Evolutionary conservation across 2,888 invertebrate genomes (phyloP).

Genomic region (Cheilosia urbana): DNA sequence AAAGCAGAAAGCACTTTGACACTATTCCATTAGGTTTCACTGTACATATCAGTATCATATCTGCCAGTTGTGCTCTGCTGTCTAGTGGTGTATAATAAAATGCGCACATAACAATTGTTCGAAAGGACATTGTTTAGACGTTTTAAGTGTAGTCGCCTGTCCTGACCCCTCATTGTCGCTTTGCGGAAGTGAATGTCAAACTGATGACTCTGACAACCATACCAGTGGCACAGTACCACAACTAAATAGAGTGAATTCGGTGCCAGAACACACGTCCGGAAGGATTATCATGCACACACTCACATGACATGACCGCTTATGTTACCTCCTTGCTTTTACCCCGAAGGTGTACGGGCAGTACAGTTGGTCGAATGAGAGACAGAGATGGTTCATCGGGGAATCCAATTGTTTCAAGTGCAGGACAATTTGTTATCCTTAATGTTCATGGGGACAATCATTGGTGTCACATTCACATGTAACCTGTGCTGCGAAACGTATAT

Average conservation of each 20-base stretch:
- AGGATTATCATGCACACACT: constrained; percentile 22
- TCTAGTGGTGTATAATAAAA: constrained; percentile 24
- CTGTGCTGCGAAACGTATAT: constrained; percentile 43
- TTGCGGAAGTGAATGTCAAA: constrained; percentile 43
- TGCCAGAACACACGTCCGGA: constrained; percentile 26
- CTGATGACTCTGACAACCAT: constrained; percentile 19
- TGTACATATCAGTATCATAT: constrained; percentile 4
- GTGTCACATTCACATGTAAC: constrained; percentile 53
- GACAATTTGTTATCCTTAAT: constrained; percentile 60
- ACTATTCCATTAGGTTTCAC: constrained; percentile 32
- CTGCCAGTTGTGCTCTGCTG: neutral
- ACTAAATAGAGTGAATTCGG: constrained; percentile 15
- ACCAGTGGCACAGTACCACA: constrained; percentile 16
- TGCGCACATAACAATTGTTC: constrained; percentile 41
- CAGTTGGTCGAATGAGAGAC: neutral
- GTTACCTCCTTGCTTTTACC: constrained; percentile 7
- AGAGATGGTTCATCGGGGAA: constrained; percentile 39
- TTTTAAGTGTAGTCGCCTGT: constrained; percentile 15
- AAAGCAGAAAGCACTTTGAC: constrained; percentile 43
- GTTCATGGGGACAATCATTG: constrained; percentile 63
- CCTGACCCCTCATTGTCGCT: constrained; percentile 2
- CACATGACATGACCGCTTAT: constrained; percentile 30
- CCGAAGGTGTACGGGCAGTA: neutral
- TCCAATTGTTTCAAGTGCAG: constrained; percentile 52
- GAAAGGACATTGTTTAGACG: constrained; percentile 41